Base-by-base conservation (phyloP, 2,797 vertebrate species). In the Hippoglossus hippoglossus region DNA sequence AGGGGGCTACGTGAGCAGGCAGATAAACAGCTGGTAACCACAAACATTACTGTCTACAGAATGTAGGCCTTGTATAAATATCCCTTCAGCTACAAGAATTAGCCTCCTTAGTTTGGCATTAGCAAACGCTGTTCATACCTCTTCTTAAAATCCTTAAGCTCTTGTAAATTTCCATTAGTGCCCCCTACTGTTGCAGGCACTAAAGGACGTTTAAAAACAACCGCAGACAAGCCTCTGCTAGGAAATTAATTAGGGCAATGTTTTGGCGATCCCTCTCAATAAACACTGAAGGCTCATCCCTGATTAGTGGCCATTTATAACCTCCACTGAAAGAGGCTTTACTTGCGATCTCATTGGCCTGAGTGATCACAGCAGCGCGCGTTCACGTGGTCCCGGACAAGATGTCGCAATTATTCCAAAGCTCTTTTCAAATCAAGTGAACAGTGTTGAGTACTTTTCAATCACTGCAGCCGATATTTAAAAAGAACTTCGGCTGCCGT, bases 261-360 rank as follows among this genome's bases (percentile, higher is more conserved):
- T 91, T 94, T 91, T 86, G 68, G 75, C 87, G 83, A 88, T 91
- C 83, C 87, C 82, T 86, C 89, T 91, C 87, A 85, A 81, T 90
- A 92, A 93, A 92, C 87, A 92, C 81, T 26, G 59, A 83, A 62
- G 82, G 88, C 90, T 94, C 90, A 94, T 93, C 91, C 88, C 87
- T 88, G 91, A 93, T 94, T 94, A 94, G 86, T 71, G 85, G 84
- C 90, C 91, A 93, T 93, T 94, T 93, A 92, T 93, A 94, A 92
- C 87, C 84, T 92, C 79, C 63, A 85, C 89, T 91, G 91, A 85
- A 84, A 92, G 80, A 88, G 89, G 81, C 87, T 88, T 92, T 91
- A 81, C 61, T 78, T 36, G 75, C 69, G 84, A 91, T 90, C 82
- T 90, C 84, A 91, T 88, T 91, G 91, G 79, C 79, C 72, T 77